Evolutionary conservation across 2,113 vertebrate genomes (phyloP).

Genomic region (Amblyopsis rosae): DNA sequence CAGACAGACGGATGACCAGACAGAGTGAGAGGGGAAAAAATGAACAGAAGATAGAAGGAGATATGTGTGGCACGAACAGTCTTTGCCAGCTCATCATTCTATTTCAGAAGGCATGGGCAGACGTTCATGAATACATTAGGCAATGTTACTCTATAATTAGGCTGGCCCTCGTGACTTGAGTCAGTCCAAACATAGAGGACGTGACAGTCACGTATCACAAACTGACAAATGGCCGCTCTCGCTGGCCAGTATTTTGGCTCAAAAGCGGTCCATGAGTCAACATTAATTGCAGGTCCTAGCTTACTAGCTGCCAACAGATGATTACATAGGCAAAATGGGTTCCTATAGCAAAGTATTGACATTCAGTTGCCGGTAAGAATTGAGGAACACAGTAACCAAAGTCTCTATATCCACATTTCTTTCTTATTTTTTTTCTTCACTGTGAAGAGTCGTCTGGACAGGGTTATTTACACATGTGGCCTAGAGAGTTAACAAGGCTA

Average conservation of each 20-base stretch:
- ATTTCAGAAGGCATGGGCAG: constrained; percentile 44
- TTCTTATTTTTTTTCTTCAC: constrained; percentile 10
- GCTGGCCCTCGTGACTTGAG: constrained; percentile 42
- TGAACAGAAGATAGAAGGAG: constrained; percentile 5
- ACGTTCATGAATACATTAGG: constrained; percentile 58
- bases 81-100: constrained; percentile 40
- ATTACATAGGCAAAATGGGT: constrained; percentile 11
- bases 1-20: constrained; percentile 25
- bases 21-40: constrained; percentile 10
- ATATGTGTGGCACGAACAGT: constrained; percentile 15
- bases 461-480: constrained; percentile 43
- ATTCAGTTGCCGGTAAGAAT: constrained; percentile 8
- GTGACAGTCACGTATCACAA: constrained; percentile 35
- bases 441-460: constrained; percentile 13
- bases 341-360: neutral
- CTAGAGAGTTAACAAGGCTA: constrained; percentile 54
- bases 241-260: constrained; percentile 34
- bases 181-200: constrained; percentile 51
- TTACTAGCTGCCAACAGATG: constrained; percentile 5
- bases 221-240: constrained; percentile 43
- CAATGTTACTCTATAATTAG: constrained; percentile 59
- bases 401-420: neutral
- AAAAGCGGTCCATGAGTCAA: constrained; percentile 23
- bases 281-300: constrained; percentile 35
- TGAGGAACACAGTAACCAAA: constrained; percentile 26